Evolutionary conservation across 2,113 vertebrate genomes (phyloP).

Genomic region (Stictonetta naevosa): DNA sequence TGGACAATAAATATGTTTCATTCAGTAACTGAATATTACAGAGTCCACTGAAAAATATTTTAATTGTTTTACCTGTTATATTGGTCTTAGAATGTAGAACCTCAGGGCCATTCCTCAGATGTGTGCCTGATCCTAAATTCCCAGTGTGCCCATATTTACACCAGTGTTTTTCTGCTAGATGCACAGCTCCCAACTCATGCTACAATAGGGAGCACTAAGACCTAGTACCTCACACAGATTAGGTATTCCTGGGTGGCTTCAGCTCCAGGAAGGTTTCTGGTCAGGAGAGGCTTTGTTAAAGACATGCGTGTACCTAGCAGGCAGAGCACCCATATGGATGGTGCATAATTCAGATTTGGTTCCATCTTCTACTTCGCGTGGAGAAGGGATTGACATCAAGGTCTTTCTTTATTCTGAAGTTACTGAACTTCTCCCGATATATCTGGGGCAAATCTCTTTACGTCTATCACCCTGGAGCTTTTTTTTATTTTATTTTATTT

Average conservation of each 20-base stretch:
- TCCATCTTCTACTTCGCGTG: not conserved
- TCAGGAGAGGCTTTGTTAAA: fast-evolving
- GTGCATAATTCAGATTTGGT: not conserved
- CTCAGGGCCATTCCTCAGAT: not conserved
- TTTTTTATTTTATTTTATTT: not conserved
- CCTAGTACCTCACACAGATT: not conserved
- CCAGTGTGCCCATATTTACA: not conserved
- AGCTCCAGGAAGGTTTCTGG: not conserved
- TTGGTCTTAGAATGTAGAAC: not conserved
- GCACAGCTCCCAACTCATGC: not conserved
- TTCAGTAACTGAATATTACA: not conserved
- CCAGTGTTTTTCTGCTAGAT: not conserved
- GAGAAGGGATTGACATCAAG: not conserved
- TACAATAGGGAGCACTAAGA: not conserved
- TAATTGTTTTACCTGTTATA: not conserved
- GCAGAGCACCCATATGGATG: not conserved
- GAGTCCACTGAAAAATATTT: not conserved
- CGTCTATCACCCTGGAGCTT: not conserved
- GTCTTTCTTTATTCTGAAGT: not conserved
- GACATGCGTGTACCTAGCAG: fast-evolving
- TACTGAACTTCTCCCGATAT: not conserved
- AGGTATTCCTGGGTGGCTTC: not conserved
- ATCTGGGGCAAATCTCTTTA: not conserved
- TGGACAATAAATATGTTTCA: not conserved
- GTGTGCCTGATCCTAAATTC: not conserved